These are phyloP conservation scores for Luehdorfia chinensis DNA, from an alignment of 1,140 invertebrate species.

Conservation along the genomic window DNA sequence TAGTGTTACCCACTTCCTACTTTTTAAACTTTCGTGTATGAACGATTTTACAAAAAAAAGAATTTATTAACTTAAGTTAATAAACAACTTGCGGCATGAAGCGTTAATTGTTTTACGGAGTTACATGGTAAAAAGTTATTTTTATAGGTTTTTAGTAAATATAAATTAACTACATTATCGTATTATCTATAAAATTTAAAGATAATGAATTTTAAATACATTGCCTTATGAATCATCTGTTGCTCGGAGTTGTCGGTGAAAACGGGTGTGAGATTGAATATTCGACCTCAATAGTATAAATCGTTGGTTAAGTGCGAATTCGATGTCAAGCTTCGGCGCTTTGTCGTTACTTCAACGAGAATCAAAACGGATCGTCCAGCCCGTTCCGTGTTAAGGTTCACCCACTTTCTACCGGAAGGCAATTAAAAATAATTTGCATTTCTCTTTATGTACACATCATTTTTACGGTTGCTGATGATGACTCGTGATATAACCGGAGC, in stretches of 20 bases:
- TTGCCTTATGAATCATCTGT: neutral
- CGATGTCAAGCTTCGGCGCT: slow-evolving; percentile 28
- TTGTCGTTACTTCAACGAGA: slow-evolving; percentile 52
- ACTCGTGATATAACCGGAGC: neutral
- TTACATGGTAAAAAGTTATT: too few species aligned
- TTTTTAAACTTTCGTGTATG: too few species aligned
- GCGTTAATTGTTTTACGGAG: too few species aligned
- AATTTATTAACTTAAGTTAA: too few species aligned
- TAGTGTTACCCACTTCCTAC: too few species aligned
- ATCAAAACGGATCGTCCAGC: slow-evolving; percentile 42
- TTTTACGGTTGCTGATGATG: slow-evolving; percentile 19
- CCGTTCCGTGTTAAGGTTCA: slow-evolving; percentile 52
- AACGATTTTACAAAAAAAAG: too few species aligned
- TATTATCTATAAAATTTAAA: too few species aligned
- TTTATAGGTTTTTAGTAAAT: too few species aligned
- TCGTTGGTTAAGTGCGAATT: slow-evolving; percentile 23
- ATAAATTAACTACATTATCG: too few species aligned
- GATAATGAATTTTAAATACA: too few species aligned
- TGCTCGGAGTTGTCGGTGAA: slow-evolving; percentile 4
- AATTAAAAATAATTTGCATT: slow-evolving; percentile 69
- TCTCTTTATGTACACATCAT: slow-evolving; percentile 45
- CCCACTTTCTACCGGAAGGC: slow-evolving; percentile 68
- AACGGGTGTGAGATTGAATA: slow-evolving; percentile 8
- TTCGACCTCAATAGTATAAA: slow-evolving; percentile 8
- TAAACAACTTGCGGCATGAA: too few species aligned